Evolutionary conservation across 2,888 invertebrate species (phyloP), one percentile per base, ranked within the genome.

Genomic region (Tiphia femorata): DNA sequence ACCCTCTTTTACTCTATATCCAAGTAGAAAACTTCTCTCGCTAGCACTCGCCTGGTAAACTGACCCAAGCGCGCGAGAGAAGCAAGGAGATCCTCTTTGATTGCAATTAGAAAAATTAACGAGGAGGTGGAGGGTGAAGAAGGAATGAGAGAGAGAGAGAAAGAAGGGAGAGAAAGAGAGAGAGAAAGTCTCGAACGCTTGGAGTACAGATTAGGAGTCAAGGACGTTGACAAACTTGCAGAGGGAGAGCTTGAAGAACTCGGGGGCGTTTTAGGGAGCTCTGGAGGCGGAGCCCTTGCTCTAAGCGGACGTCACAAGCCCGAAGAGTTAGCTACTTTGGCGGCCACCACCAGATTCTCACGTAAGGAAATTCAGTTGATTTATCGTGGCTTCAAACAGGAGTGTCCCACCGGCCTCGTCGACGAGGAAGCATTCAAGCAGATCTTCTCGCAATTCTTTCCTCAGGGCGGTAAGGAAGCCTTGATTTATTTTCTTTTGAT

Each of bases 311-410:
- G 92, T 1, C 91, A 94, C 85, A 88, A 93, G 61, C 94, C 95
- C 0, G 94, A 94, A 83, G 92, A 93, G 55, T 87, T 94, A 61
- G 88, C 90, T 47, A 90, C 91, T 55, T 87, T 95, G 37, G 92
- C 92, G 40, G 89, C 88, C 67, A 90, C 87, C 71, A 92, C 94
- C 37, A 91, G 92, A 74, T 95, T 95, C 86, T 89, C 91, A 2
- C 85, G 89, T 66, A 91, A 92, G 76, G 95, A 96, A 86, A 93
- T 96, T 74, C 94, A 95, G 78, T 89, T 94, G 65, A 95, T 96
- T 86, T 96, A 96, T 85, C 86, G 95, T 40, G 95, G 95, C 1
- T 95, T 95, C 83, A 95, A 95, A 79, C 95, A 95, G 90, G 92
- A 93, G 81, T 93, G 93, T 80, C 93, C 95, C 0, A 90, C 92